Evolutionary conservation across 2,113 vertebrate species (phyloP).

Genomic region (Lipotes vexillifer): DNA sequence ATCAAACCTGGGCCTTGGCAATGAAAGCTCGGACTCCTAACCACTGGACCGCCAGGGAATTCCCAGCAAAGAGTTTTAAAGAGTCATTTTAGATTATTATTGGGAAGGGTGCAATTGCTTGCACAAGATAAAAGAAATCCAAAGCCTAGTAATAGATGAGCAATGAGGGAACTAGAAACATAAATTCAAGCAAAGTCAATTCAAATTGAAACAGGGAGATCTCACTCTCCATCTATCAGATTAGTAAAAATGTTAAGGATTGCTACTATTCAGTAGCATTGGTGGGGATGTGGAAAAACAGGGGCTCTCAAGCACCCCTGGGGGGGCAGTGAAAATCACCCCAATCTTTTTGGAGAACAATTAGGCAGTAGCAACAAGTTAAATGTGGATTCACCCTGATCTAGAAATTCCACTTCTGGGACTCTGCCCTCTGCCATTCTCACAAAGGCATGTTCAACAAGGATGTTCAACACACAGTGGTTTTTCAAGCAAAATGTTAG

Average conservation of each 20-base stretch:
- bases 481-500: not conserved
- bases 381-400: not conserved
- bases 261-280: not conserved
- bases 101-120: not conserved
- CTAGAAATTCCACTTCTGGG: not conserved
- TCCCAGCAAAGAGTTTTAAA: not conserved
- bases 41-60: no score
- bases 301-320: fast-evolving
- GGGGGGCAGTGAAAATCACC: not conserved
- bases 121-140: not conserved
- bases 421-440: not conserved
- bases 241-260: not conserved
- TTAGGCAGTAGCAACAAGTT: not conserved
- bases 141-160: not conserved
- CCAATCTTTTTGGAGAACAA: not conserved
- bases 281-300: not conserved
- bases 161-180: not conserved
- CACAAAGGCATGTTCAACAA: not conserved
- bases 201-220: not conserved
- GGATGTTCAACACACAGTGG: not conserved
- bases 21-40: no score
- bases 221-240: not conserved
- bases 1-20: no score
- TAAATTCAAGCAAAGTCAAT: not conserved
- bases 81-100: not conserved